A percentile compares a stretch with the other conserved stretches of the same genome.
Evolutionary conservation across 1,140 invertebrate species (phyloP).

Genomic region (Leptinotarsa texana): DNA sequence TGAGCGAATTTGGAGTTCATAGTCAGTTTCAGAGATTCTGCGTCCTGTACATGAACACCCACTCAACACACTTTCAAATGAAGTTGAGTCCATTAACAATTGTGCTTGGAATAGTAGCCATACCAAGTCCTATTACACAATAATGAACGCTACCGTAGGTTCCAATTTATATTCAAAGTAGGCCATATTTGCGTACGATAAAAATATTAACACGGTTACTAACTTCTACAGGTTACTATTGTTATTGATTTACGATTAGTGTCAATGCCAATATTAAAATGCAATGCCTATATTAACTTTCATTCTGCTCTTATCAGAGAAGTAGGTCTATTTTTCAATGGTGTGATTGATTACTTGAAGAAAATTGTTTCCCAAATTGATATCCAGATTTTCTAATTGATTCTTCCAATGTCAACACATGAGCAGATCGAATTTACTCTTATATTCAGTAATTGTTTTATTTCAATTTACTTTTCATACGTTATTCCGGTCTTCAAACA

Average conservation of each 20-base stretch:
- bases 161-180: slow-evolving; percentile 6
- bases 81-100: background rate
- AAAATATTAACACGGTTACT: background rate
- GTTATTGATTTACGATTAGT: background rate
- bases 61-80: background rate
- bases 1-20: too few species aligned
- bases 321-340: too few species aligned
- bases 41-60: background rate
- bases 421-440: too few species aligned
- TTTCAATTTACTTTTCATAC: too few species aligned
- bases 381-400: too few species aligned
- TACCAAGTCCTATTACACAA: background rate
- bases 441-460: too few species aligned
- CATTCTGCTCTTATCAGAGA: background rate
- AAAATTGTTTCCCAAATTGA: too few species aligned
- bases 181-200: background rate
- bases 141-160: slow-evolving; percentile 5
- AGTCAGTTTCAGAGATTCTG: too few species aligned
- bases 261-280: background rate
- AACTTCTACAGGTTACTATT: background rate
- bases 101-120: background rate
- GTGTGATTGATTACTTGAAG: too few species aligned
- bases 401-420: too few species aligned
- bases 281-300: background rate
- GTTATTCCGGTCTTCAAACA: too few species aligned